phyloP scores from a whole-genome alignment of 2,888 invertebrate genomes.

The Barypeithes pellucidus region DNA sequence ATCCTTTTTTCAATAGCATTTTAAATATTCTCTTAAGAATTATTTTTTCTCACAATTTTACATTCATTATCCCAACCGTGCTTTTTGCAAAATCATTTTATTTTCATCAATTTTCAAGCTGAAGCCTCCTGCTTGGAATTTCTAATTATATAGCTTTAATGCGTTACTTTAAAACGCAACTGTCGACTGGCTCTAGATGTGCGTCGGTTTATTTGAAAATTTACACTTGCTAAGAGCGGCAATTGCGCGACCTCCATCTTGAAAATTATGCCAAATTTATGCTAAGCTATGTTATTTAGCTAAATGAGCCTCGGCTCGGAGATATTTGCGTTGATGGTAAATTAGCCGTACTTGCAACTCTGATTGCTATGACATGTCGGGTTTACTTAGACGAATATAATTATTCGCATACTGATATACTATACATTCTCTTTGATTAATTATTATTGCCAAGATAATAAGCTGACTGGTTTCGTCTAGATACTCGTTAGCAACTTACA shows the following conservation, averaged over 20 bases:
- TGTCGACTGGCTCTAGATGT: conserved; percentile 2
- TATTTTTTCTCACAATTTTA: too few relatives aligned
- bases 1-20: too few relatives aligned
- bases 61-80: too few relatives aligned
- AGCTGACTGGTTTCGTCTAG: neutral
- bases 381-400: conserved; percentile 21
- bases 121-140: conserved; percentile 7
- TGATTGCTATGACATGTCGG: conserved; percentile 22
- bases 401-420: neutral
- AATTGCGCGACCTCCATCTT: conserved; percentile 27
- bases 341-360: conserved; percentile 28
- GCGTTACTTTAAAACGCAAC: conserved; percentile 3
- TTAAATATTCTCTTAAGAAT: too few relatives aligned
- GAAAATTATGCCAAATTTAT: conserved; percentile 34
- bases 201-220: conserved; percentile 32
- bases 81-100: neutral
- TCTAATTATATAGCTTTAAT: conserved; percentile 28
- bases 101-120: neutral
- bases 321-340: conserved; percentile 24
- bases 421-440: conserved; percentile 8
- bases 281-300: conserved; percentile 29
- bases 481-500: too few relatives aligned
- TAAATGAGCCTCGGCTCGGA: conserved; percentile 31
- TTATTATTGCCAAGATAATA: neutral
- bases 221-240: conserved; percentile 17